phyloP scores from a whole-genome alignment of 2,888 invertebrate species.

The Boloria selene region DNA sequence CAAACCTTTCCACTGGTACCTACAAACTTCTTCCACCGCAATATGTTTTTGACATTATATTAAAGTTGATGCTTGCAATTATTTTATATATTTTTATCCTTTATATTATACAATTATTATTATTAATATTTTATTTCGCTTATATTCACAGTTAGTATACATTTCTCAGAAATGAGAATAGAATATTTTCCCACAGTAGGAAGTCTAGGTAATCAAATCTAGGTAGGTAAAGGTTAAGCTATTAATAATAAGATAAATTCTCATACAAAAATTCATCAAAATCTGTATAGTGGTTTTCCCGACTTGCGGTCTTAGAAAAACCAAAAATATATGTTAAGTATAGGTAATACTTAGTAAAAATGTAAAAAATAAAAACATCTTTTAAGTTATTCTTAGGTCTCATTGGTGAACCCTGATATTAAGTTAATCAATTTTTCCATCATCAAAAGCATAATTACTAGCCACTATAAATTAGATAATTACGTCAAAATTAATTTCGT shows the following conservation, averaged over 20 bases:
- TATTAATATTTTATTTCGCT: neutral
- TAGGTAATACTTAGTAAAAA: neutral
- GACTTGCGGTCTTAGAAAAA: no score
- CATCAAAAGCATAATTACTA: conserved; percentile 23
- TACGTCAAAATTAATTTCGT: conserved; percentile 30
- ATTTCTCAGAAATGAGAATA: no score
- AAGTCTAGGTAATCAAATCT: no score
- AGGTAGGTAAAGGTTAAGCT: no score
- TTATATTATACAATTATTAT: neutral
- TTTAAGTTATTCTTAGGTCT: no score
- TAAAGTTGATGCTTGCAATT: conserved; percentile 24
- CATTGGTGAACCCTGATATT: neutral
- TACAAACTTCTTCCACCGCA: conserved; percentile 40
- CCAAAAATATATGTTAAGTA: no score
- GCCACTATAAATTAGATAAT: conserved; percentile 24
- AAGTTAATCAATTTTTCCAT: conserved; percentile 22
- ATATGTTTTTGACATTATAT: conserved; percentile 32
- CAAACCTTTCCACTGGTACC: conserved; percentile 46
- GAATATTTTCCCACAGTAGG: no score
- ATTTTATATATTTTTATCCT: neutral
- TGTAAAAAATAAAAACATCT: neutral
- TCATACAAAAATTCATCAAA: no score
- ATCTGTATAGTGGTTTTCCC: no score
- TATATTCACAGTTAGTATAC: no score
- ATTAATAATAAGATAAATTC: no score